Evolutionary conservation across 2,113 vertebrate species (phyloP).

Genomic region (Laticauda laticaudata): DNA sequence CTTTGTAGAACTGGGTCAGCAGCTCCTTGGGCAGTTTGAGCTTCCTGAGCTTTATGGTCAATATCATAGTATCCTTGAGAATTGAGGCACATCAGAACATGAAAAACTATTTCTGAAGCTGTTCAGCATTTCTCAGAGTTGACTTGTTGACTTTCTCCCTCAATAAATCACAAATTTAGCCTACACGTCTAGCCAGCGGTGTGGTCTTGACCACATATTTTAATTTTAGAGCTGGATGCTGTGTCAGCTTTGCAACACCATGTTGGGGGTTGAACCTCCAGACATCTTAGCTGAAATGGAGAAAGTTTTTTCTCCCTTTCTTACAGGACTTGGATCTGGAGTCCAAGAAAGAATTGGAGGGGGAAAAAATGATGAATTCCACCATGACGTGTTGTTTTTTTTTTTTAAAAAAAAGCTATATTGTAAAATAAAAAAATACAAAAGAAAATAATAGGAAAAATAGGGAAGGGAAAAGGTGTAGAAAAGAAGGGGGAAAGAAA

Average conservation of each 20-base stretch:
- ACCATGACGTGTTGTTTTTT: not conserved
- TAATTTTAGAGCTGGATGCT: not conserved
- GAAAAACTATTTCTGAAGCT: not conserved
- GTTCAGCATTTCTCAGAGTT: not conserved
- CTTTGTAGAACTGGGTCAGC: no score
- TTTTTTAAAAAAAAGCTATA: not conserved
- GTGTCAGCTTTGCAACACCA: not conserved
- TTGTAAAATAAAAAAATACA: not conserved
- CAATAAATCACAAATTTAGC: not conserved
- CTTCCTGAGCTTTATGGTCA: no score
- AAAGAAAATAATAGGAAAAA: not conserved
- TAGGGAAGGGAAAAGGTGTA: not conserved
- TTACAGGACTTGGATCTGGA: not conserved
- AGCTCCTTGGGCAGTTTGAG: no score
- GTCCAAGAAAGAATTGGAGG: not conserved
- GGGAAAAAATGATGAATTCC: not conserved
- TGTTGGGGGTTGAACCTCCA: not conserved
- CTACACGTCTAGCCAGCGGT: not conserved
- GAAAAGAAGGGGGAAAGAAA: not conserved
- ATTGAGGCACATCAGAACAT: not conserved
- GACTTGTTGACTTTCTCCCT: not conserved
- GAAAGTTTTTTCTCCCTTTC: not conserved
- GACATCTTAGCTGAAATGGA: not conserved
- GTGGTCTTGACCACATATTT: not conserved
- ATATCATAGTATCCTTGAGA: not conserved